Evolutionary conservation across 2,797 vertebrate genomes (phyloP).

Genomic region (Bothrops alternatus): DNA sequence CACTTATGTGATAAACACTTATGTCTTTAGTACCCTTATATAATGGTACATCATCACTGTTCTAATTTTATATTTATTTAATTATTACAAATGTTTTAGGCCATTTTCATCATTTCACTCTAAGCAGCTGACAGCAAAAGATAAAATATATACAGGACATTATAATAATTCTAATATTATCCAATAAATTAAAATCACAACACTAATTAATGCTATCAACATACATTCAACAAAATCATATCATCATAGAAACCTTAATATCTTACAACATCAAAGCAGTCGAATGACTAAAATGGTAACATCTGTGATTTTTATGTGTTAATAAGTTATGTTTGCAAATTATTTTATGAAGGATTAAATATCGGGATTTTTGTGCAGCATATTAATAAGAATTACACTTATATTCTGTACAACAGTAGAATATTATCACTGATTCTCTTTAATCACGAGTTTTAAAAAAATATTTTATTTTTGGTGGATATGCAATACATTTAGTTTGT

Average conservation of each 20-base stretch:
- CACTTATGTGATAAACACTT: neutral
- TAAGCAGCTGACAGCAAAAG: neutral
- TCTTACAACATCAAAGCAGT: neutral
- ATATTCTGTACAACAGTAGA: neutral
- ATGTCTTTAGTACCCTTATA: neutral
- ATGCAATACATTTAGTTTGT: neutral
- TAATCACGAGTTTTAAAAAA: neutral
- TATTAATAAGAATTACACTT: neutral
- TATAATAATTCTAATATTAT: neutral
- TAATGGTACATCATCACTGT: neutral
- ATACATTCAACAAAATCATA: neutral
- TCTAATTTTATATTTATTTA: neutral
- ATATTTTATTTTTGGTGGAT: neutral
- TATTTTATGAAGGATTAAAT: neutral
- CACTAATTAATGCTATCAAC: neutral
- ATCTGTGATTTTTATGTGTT: neutral
- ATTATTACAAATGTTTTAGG: neutral
- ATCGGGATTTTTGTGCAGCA: neutral
- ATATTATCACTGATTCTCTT: neutral
- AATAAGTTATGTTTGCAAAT: neutral
- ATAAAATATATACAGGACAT: neutral
- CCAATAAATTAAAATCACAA: neutral
- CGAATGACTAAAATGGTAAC: neutral
- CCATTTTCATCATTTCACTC: neutral
- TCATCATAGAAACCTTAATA: neutral